Base-by-base conservation (phyloP, 2,113 vertebrate genomes). In the Podilymbus podiceps region DNA sequence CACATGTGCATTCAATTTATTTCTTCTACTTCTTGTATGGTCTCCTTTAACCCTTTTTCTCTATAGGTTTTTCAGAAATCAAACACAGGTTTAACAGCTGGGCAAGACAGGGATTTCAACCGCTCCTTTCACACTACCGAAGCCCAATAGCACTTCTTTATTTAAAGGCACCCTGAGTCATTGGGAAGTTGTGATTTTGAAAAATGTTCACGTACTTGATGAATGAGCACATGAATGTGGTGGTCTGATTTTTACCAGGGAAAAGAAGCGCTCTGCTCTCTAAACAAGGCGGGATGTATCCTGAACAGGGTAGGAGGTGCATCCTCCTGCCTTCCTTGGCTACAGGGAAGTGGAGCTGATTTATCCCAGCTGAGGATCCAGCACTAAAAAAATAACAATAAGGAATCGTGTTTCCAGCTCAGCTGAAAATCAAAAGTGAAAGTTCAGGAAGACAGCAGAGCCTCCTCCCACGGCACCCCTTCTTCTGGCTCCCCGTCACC, bases 1-100 rank as follows among this genome's bases (percentile, higher is more conserved):
- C 90, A 97, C 98, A 97, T 97, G 91, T 98, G 97, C 94, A 90
- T 97, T 97, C 97, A 97, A 96, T 98, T 97, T 98, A 96, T 97
- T 98, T 97, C 90, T 97, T 97, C 97, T 96, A 94, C 93, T 97
- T 97, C 93, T 96, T 97, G 94, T 81, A 90, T 46, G 47, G 89
- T 96, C 81, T 96, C 75, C 94, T 93, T 98, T 96, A 96, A 95
- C 93, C 92, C 93, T 96, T 97, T 90, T 94, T 79, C 90, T 86
- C 90, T 97, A 93, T 84, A 95, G 93, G 58, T 96, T 97, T 97
- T 97, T 94, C 83, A 97, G 94, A 97, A 97, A 98, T 97, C 95
- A 94, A 93, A 97, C 92, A 87, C 95, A 96, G 96, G 62, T 96
- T 96, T 97, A 82, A 90, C 91, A 95, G 96, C 94, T 97, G 97